phyloP scores from a whole-genome alignment of 2,888 invertebrate genomes.

The Taphrorychus bicolor region DNA sequence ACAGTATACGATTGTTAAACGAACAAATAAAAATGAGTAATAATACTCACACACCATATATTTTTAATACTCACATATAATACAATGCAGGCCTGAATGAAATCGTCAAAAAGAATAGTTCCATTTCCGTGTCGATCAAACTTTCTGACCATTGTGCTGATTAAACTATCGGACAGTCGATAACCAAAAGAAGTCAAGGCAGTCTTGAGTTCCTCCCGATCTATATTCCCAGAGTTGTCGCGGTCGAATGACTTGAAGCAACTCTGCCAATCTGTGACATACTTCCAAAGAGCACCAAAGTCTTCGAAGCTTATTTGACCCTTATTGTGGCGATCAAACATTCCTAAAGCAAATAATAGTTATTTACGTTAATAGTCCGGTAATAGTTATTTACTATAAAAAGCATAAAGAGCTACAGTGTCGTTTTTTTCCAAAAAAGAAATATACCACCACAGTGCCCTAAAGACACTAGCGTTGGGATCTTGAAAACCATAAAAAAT shows the following conservation, averaged over 20 bases:
- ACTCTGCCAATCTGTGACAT: conserved; percentile 97
- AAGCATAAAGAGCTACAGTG: too few relatives aligned
- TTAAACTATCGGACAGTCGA: conserved; percentile 81
- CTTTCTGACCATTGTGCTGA: conserved; percentile 84
- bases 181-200: conserved; percentile 93
- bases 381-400: too few relatives aligned
- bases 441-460: too few relatives aligned
- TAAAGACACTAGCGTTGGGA: too few relatives aligned
- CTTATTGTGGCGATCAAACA: conserved; percentile 92
- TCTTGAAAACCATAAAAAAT: too few relatives aligned
- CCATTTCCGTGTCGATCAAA: conserved; percentile 93
- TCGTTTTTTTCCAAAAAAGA: too few relatives aligned
- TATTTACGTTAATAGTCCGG: too few relatives aligned
- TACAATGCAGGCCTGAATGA: conserved; percentile 94
- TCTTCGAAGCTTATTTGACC: conserved; percentile 94
- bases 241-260: conserved; percentile 94
- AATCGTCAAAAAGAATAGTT: conserved; percentile 96
- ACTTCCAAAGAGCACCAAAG: conserved; percentile 96
- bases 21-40: too few relatives aligned
- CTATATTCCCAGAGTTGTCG: conserved; percentile 93
- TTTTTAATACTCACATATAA: conserved; percentile 77
- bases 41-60: background rate
- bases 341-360: conserved; percentile 61
- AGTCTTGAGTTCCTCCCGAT: conserved; percentile 85
- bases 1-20: too few relatives aligned